phyloP scores from a whole-genome alignment of 2,888 invertebrate genomes.

The Metalampra italica region DNA sequence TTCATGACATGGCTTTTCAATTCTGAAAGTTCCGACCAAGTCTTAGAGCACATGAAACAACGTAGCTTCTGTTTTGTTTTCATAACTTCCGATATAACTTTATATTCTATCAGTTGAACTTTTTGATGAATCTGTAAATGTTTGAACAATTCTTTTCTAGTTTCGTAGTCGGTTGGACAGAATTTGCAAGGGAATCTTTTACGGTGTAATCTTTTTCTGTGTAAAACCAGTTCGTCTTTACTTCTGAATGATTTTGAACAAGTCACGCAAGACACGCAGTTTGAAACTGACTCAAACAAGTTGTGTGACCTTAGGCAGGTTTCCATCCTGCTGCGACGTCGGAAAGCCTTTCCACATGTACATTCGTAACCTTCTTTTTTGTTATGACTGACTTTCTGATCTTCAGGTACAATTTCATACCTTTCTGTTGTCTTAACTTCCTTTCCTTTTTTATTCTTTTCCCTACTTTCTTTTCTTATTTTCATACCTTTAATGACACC shows the following conservation, averaged over 20 bases:
- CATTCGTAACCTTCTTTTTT: slow-evolving; percentile 58
- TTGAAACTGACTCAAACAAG: slow-evolving; percentile 30
- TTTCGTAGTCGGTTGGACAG: slow-evolving; percentile 68
- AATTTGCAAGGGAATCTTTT: slow-evolving; percentile 68
- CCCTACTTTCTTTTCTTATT: slow-evolving; percentile 38
- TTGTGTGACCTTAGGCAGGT: slow-evolving; percentile 60
- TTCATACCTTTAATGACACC: slow-evolving; percentile 43
- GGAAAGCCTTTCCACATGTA: slow-evolving; percentile 57
- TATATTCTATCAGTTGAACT: slow-evolving; percentile 68
- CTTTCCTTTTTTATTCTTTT: slow-evolving; percentile 11
- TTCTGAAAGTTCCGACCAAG: slow-evolving; percentile 50
- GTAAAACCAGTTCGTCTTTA: slow-evolving; percentile 50
- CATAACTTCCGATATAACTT: slow-evolving; percentile 64
- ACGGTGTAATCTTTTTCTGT: slow-evolving; percentile 55
- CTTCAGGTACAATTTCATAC: slow-evolving; percentile 1
- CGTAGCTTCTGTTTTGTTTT: slow-evolving; percentile 59
- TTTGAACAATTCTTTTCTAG: slow-evolving; percentile 61
- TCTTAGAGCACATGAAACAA: slow-evolving; percentile 62
- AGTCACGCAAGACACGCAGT: slow-evolving; percentile 42
- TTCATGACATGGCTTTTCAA: slow-evolving; percentile 64
- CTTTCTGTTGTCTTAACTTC: slow-evolving; percentile 11
- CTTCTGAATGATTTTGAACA: slow-evolving; percentile 55
- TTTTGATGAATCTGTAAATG: slow-evolving; percentile 66
- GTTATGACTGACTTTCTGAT: slow-evolving; percentile 6
- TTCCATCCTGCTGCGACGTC: slow-evolving; percentile 58